A percentile compares a stretch with the other conserved stretches of the same genome.
These are phyloP conservation scores for Sebastes vulpes DNA, from an alignment of 2,797 vertebrate species.

Conservation along the genomic window DNA sequence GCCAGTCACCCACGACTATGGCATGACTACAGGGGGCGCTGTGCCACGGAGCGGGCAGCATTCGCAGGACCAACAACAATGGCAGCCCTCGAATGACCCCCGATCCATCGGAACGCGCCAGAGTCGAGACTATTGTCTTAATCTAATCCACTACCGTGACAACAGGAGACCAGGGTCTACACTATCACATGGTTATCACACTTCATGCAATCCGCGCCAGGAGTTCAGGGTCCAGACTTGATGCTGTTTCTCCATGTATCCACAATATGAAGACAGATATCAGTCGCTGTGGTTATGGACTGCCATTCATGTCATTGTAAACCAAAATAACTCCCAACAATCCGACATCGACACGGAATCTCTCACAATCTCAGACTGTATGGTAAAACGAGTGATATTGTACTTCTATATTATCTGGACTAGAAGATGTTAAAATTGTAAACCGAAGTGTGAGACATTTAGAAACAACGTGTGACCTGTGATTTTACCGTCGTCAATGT, in stretches of 20 bases:
- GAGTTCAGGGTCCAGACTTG: constrained; percentile 78
- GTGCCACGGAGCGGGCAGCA: constrained; percentile 84
- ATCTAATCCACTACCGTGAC: constrained; percentile 78
- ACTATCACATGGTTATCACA: constrained; percentile 54
- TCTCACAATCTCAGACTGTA: constrained; percentile 49
- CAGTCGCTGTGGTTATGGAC: constrained; percentile 40
- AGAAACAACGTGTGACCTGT: constrained; percentile 68
- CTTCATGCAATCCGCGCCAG: constrained; percentile 63
- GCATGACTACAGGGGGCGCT: constrained; percentile 92
- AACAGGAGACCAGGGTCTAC: constrained; percentile 81
- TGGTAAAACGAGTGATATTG: constrained; percentile 58
- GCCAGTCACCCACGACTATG: constrained; percentile 93
- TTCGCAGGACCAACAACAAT: constrained; percentile 75
- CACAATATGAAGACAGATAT: constrained; percentile 30
- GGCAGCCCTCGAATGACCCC: constrained; percentile 82
- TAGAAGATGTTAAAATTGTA: constrained; percentile 66
- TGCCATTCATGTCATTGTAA: constrained; percentile 54
- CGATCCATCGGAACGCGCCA: constrained; percentile 85
- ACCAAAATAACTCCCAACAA: constrained; percentile 56
- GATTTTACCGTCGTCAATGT: constrained; percentile 68
- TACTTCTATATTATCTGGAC: constrained; percentile 71
- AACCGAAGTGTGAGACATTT: constrained; percentile 68
- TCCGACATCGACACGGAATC: constrained; percentile 52
- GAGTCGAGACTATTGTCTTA: constrained; percentile 88
- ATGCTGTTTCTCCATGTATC: constrained; percentile 56